Percentiles rank a stretch among this genome's conserved stretches.
phyloP scores from a whole-genome alignment of 2,888 invertebrate species.

The Acleris holmiana region DNA sequence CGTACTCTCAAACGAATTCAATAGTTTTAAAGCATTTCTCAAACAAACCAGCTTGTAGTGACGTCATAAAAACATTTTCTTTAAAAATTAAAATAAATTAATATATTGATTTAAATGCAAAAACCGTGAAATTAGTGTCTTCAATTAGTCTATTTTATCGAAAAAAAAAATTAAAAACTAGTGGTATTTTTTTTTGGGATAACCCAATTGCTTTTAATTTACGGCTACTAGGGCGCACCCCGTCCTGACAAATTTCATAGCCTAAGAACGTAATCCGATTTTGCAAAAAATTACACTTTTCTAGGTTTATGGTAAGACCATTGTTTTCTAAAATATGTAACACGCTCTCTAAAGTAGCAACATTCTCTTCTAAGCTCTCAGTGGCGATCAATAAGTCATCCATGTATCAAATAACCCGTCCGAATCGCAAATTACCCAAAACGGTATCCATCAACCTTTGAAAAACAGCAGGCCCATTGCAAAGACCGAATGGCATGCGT shows the following conservation, averaged over 20 bases:
- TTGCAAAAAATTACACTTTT: neutral
- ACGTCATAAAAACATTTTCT: no score
- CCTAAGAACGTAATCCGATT: neutral
- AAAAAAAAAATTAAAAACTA: no score
- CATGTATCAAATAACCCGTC: neutral
- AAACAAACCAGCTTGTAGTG: no score
- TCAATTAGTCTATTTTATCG: no score
- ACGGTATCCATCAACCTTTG: neutral
- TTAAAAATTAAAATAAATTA: no score
- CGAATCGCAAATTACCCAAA: neutral
- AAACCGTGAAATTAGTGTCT: no score
- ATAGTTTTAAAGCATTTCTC: no score
- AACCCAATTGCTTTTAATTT: neutral
- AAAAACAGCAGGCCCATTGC: neutral
- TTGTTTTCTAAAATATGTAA: neutral
- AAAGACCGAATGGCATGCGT: neutral
- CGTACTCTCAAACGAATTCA: no score
- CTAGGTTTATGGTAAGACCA: neutral
- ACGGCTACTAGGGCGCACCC: neutral
- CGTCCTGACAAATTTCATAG: neutral
- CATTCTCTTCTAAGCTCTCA: neutral
- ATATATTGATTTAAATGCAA: no score
- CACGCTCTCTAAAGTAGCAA: neutral
- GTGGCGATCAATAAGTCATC: neutral
- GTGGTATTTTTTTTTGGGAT: no score